Evolutionary conservation across 2,888 invertebrate species (phyloP).

Genomic region (Sarcophaga subvicina): DNA sequence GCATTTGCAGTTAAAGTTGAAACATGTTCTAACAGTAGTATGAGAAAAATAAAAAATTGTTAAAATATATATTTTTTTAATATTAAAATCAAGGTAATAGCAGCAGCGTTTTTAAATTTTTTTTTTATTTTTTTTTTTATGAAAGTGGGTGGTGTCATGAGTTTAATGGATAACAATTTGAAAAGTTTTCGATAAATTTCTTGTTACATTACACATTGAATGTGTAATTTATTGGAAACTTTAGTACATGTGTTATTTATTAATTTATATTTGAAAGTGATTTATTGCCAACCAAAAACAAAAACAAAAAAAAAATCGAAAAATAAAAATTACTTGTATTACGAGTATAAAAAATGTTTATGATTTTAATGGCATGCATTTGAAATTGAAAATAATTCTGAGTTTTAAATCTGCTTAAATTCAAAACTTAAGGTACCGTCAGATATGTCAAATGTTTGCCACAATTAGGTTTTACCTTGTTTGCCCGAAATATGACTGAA

Average conservation of each 20-base stretch:
- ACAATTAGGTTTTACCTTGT: too few relatives aligned
- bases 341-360: background rate
- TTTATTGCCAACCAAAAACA: constrained; percentile 29
- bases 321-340: background rate
- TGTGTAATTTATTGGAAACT: constrained; percentile 57
- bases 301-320: background rate
- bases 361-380: background rate
- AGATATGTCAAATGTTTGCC: too few relatives aligned
- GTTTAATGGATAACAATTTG: constrained; percentile 58
- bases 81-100: constrained; percentile 55
- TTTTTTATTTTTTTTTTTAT: background rate
- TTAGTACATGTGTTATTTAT: constrained; percentile 56
- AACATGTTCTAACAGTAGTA: background rate
- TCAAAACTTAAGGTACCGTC: background rate
- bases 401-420: background rate
- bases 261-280: constrained; percentile 53
- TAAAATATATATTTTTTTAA: background rate
- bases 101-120: background rate
- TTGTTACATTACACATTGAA: constrained; percentile 54
- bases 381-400: background rate
- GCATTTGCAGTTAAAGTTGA: constrained; percentile 63
- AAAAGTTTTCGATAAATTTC: constrained; percentile 62
- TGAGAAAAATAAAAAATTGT: constrained; percentile 5
- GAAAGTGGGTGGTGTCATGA: constrained; percentile 56
- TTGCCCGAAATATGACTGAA: too few relatives aligned